phyloP scores from a whole-genome alignment of 2,888 invertebrate genomes.

The Drosophila conformis region DNA sequence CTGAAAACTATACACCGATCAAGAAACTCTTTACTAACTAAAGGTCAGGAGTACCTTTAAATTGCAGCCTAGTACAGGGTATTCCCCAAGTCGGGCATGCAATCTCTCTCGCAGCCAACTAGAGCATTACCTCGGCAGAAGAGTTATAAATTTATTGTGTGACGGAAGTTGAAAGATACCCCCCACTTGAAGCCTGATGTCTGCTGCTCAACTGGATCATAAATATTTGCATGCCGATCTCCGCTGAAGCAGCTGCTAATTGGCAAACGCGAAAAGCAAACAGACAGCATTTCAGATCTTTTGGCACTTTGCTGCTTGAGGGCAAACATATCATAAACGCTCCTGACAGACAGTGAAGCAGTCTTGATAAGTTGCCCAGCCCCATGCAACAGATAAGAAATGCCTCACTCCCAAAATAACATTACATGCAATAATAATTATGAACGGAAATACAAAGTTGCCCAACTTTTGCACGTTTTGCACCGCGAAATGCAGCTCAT shows the following conservation, averaged over 20 bases:
- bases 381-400: slow-evolving; percentile 11
- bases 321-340: slow-evolving; percentile 65
- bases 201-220: slow-evolving; percentile 17
- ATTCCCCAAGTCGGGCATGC: not conserved
- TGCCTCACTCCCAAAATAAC: not conserved
- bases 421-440: slow-evolving; percentile 19
- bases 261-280: slow-evolving; percentile 39
- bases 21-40: not conserved
- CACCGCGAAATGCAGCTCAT: slow-evolving; percentile 62
- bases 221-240: slow-evolving; percentile 53
- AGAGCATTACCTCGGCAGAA: not conserved
- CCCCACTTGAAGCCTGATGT: slow-evolving; percentile 18
- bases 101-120: not conserved
- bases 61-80: not conserved
- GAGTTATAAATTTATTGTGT: slow-evolving; percentile 79
- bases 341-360: slow-evolving; percentile 68
- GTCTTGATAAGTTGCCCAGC: slow-evolving; percentile 64
- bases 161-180: slow-evolving; percentile 66
- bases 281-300: slow-evolving; percentile 42
- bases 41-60: not conserved
- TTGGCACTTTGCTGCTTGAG: slow-evolving; percentile 51
- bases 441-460: slow-evolving; percentile 67
- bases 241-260: slow-evolving; percentile 62
- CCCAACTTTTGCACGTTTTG: not conserved
- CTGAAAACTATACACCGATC: too few species aligned